Base-by-base conservation (phyloP, 2,888 invertebrate species). In the Ephialtes manifestator region DNA sequence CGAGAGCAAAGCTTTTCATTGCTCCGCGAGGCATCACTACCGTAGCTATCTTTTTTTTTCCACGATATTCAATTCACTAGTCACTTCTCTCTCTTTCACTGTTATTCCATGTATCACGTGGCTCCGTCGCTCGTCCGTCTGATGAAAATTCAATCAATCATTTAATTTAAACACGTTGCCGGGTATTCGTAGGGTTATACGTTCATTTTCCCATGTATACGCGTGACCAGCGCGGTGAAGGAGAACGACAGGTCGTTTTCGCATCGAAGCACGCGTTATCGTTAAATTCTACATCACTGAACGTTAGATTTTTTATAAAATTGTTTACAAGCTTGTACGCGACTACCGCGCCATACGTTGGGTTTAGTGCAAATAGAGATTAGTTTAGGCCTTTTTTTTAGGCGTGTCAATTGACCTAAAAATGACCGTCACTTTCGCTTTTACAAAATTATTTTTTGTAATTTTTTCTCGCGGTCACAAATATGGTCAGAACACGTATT, bases 111-210 rank as follows among this genome's bases (percentile, higher is more conserved):
- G 70, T 72, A 76, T 71, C 43, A 11, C 48, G 46, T 31, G 51
- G 48, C 48, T 70, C 39, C 13, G 48, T n/a, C 58, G 58, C 60
- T 71, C 63, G 53, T 10, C 28, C 68, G 48, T 18, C 31, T 79
- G 67, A 76, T 82, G 79, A 84, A 84, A 86, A 78, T 86, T 78
- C 78, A 78, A 86, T 86, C 84, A 82, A 86, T 86, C 86, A 84
- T 78, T 84, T 74, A 46, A 76, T 83, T 80, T 43, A 76, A 39
- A 58, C 58, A 20, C 70, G 60, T 28, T 28, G 35, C 60, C 60
- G 53, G 51, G 53, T 46, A n/a, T 2, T 7, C 11, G 7, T 7
- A 20, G 53, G 8, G 53, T 10, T 20, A 8, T 20, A 20, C 20
- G 20, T 55, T 24, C 20, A 18, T 20, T 18, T 20, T 8, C 4